Evolutionary conservation across 2,113 vertebrate genomes (phyloP).

Genomic region (Thomomys bottae): DNA sequence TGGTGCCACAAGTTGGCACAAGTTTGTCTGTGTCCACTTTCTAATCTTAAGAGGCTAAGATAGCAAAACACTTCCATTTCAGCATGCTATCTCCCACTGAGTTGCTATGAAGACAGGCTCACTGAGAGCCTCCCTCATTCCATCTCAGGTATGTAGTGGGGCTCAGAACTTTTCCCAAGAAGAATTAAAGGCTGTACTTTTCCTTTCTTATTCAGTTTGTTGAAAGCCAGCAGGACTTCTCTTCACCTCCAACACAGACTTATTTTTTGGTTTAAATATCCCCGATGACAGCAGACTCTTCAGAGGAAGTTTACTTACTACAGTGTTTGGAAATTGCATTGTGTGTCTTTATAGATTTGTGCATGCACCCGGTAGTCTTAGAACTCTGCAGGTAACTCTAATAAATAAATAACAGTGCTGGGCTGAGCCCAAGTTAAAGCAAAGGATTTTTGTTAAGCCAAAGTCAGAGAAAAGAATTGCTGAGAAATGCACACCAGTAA

Average conservation of each 20-base stretch:
- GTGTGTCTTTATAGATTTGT: slow-evolving; percentile 67
- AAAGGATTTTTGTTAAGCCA: slow-evolving; percentile 62
- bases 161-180: background rate
- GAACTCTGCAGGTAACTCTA: slow-evolving; percentile 63
- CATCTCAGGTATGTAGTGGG: background rate
- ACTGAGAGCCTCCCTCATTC: background rate
- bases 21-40: background rate
- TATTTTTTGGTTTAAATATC: slow-evolving; percentile 10
- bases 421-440: slow-evolving; percentile 49
- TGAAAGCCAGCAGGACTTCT: background rate
- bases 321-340: slow-evolving; percentile 58
- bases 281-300: background rate
- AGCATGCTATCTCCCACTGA: background rate
- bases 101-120: background rate
- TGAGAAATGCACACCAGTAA: background rate
- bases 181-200: background rate
- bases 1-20: background rate
- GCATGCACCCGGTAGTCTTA: slow-evolving; percentile 57
- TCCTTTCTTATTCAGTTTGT: background rate
- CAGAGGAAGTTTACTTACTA: slow-evolving; percentile 58
- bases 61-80: background rate
- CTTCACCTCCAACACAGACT: background rate
- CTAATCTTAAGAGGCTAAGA: background rate
- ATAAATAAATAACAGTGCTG: slow-evolving; percentile 65
- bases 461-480: slow-evolving; percentile 59